Evolutionary conservation across 2,113 vertebrate species (phyloP).

Genomic region (Candoia aspera): DNA sequence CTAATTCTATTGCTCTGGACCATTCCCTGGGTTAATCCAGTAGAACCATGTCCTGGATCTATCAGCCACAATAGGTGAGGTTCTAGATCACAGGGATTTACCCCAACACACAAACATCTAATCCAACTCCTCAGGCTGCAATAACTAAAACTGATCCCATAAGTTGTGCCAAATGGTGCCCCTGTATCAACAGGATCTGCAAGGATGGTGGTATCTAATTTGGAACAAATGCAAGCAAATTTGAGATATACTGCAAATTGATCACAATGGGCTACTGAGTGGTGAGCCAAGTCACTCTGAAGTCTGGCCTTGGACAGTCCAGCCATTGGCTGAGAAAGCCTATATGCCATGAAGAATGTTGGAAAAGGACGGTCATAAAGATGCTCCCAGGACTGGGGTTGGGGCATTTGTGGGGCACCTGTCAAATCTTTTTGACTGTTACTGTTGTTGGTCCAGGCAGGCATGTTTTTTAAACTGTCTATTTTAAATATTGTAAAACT

Average conservation of each 20-base stretch:
- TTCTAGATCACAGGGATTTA: background rate
- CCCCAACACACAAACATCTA: background rate
- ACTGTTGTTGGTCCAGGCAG: background rate
- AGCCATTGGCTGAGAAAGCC: background rate
- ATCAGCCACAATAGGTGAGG: background rate
- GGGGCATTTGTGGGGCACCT: background rate
- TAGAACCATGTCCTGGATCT: background rate
- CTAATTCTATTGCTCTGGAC: background rate
- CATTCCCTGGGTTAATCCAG: background rate
- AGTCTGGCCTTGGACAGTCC: background rate
- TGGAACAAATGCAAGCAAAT: background rate
- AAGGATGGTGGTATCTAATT: background rate
- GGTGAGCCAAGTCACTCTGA: background rate
- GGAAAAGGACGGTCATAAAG: background rate
- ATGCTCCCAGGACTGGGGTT: background rate
- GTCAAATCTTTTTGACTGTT: background rate
- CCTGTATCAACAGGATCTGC: background rate
- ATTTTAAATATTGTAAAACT: background rate
- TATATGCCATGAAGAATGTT: background rate
- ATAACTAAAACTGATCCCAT: background rate
- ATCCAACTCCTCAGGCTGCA: background rate
- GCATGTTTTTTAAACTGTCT: background rate
- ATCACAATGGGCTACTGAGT: background rate
- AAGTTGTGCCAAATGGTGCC: background rate
- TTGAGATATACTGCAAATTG: background rate